A percentile compares a stretch with the other conserved stretches of the same genome.
Evolutionary conservation across 1,140 invertebrate species (phyloP).

Genomic region (Drosophila kanapiae): DNA sequence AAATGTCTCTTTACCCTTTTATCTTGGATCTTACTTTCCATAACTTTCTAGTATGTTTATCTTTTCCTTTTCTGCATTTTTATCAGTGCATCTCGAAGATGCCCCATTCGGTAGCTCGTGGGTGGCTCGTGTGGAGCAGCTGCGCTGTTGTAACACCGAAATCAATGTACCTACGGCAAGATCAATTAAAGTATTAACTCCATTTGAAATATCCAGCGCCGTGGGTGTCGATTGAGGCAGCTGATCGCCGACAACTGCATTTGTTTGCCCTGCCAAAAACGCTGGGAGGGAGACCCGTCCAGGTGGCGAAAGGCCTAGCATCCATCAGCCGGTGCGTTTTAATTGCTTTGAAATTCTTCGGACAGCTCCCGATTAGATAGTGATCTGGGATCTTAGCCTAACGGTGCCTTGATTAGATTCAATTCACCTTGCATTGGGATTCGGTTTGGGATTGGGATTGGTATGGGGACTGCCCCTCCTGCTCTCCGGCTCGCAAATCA

Average conservation of each 20-base stretch:
- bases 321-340: conserved; percentile 67
- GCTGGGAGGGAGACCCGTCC: conserved; percentile 24
- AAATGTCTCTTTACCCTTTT: neutral
- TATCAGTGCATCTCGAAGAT: conserved; percentile 12
- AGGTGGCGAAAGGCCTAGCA: conserved; percentile 51
- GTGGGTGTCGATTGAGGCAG: conserved; percentile 51
- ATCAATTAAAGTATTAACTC: conserved; percentile 75
- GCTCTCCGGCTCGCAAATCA: conserved; percentile 55
- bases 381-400: conserved; percentile 58
- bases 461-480: conserved; percentile 1
- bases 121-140: conserved; percentile 57
- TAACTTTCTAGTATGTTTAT: neutral
- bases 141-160: conserved; percentile 46
- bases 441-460: conserved; percentile 6
- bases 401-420: conserved; percentile 73
- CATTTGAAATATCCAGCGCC: conserved; percentile 26
- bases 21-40: neutral
- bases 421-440: conserved; percentile 33
- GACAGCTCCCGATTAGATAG: conserved; percentile 61
- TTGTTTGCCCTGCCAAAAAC: conserved; percentile 9
- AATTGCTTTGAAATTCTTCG: conserved; percentile 70
- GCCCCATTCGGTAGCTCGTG: conserved; percentile 26
- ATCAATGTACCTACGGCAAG: conserved; percentile 62
- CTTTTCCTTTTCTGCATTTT: neutral
- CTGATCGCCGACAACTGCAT: conserved; percentile 26